Base-by-base conservation (phyloP, 2,888 invertebrate species). In the Drosophila cracens region DNA sequence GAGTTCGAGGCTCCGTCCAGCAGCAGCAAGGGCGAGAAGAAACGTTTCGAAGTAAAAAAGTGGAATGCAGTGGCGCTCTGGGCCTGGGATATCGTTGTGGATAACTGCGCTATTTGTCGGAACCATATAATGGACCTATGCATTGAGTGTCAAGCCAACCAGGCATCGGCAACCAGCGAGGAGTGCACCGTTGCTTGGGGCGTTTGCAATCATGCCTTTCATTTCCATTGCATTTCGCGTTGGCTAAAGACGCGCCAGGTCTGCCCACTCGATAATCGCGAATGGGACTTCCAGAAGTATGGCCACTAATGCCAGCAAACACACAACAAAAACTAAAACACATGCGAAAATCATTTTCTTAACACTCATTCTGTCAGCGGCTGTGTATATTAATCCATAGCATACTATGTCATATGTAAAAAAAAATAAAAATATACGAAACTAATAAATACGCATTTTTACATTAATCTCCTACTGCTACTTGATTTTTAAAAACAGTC, bases 181-280 rank as follows among this genome's bases (percentile, higher is more conserved):
- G 99, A 99, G 93, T 99, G 99, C 93, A 99, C 99, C 78, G 99
- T 99, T 13, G 99, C 99, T 68, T 99, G 99, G 99, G 99, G 99
- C 86, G 99, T 99, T 71, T 99, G 99, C 93, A 99, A 99, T 95
- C 99, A 99, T 94, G 99, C 99, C 75, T 99, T 99, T 94, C 99
- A 99, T 94, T 99, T 99, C 93, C 99, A 99, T 93, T 99, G 99
- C 94, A 99, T 99, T 93, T 99, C 99, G 67, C 97, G 99, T 90
- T 99, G 99, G 99, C 94, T 99, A 82, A 99, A 99, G 94, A 99
- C 99, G 58, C 95, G 99, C 84, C 99, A 99, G 94, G 99, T 99
- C n/a, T 99, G 99, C 93, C 99, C 99, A 2, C 94, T 99, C 86
- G 99, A 99, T 94, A 99, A 99, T 93, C 97, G 99, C 94, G 99